Base-by-base conservation (phyloP, 2,888 invertebrate species). In the Amiota minor region DNA sequence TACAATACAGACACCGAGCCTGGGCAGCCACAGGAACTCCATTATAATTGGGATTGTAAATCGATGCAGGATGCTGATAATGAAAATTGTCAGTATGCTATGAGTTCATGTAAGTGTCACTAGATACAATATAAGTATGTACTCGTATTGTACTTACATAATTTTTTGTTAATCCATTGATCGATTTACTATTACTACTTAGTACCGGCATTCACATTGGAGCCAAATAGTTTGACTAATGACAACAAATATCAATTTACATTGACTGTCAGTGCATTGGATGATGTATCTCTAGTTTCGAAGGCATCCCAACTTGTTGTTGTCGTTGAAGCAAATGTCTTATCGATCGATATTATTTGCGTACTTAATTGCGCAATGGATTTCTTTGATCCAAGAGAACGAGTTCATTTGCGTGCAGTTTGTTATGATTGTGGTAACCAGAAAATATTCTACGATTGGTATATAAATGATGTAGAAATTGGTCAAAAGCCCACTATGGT, bases 371-470 rank as follows among this genome's bases (percentile, higher is more conserved):
- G 70, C 11, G 46, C 12, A 11, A 6, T n/a, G 16, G 23, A 16
- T 14, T 8, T 56, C 1, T 70, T 56, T 45, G 9, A 56, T 56
- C 59, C 70, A 45, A 11, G 9, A 1, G 59, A 53, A 2, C 16
- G 56, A 10, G 70, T 70, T 46, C 14, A 47, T 9, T 56, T 70
- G 6, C 9, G 6, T 16, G 70, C 53, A 1, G 23, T 56, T 12
- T 70, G 70, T 16, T 14, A 45, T 8, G 59, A 70, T 23, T 70
- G 70, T 11, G 35, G 12, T 6, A 9, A 23, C 9, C 35, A 55
- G 14, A 16, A 46, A 2, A 9, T 64, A 10, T 35, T 1, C 0
- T 2, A 10, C 2, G n/a, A 18, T 0, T 81, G 81, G 81, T 74
- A 64, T 53, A 61, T 82, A 9, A 69, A 72, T 16, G 76, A 35